Base-by-base conservation (phyloP, 2,113 vertebrate species). In the Calidris pugnax region DNA sequence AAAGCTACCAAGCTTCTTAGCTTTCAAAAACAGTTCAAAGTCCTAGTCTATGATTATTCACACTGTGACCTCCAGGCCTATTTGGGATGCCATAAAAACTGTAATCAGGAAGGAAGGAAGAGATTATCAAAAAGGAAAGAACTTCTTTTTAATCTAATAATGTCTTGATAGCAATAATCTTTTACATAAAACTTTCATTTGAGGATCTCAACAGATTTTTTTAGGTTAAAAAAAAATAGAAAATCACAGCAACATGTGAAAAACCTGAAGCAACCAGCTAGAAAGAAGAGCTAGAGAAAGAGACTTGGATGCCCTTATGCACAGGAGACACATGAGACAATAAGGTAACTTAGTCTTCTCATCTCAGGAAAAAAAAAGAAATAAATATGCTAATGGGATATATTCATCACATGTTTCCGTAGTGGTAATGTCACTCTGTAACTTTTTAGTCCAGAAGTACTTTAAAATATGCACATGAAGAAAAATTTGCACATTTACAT, bases 21-120 rank as follows among this genome's bases (percentile, higher is more conserved):
- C 77, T 93, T 96, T 90, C 74, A 93, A 90, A 93, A 91, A 5
- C 28, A 89, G 88, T 96, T 95, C 92, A 96, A 96, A 97, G 95
- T 87, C 63, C n/a, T 59, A 66, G 30, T 62, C 32, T 91, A 95
- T 45, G 77, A 85, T 77, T 91, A 78, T 86, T 87, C 67, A n/a
- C 18, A 57, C 5, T 85, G 66, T 64, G 77, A 95, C 80, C 92
- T 92, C 86, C 64, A 92, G 90, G 92, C 86, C n/a, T 94, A 55
- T 82, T 85, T 89, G n/a, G 18, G 41, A 76, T 96, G 62, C 74
- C 41, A 82, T 75, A 85, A 94, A 90, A 90, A 43, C 33, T 60
- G 7, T 56, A 41, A 50, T 87, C 62, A 97, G 89, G 86, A 96
- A 96, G 97, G 92, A 96, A 95, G 90, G 93, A 94, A 86, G 47